Base-by-base conservation (phyloP, 2,888 invertebrate species). In the Leptinotarsa rubiginosa region DNA sequence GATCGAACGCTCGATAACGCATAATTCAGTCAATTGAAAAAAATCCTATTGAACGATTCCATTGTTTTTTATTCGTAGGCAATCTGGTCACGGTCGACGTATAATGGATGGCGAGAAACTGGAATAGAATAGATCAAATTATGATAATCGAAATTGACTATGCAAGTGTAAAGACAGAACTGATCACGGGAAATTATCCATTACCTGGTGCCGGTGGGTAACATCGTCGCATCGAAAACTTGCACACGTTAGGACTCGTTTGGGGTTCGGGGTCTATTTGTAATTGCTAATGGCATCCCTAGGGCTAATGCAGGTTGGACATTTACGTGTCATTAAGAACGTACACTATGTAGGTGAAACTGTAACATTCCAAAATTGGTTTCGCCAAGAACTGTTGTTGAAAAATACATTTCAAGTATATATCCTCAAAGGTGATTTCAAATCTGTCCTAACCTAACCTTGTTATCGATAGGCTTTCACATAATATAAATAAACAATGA, bases 121-220 rank as follows among this genome's bases (percentile, higher is more conserved):
- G 47, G 71, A 52, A 56, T 54, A 56, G 41, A 66, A 47, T 71
- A 71, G 71, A 71, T 71, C 52, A 49, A 66, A 71, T 71, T 71
- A 66, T 41, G 71, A 71, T 71, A 66, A 65, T 59, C 31, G 66
- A 66, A 71, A 71, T 71, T 59, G 65, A 54, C 66, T 56, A 71
- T 71, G 65, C 59, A 31, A 56, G 47, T 71, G 66, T 59, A 71
- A 56, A 41, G 59, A 20, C 52, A 56, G 56, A 54, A 41, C 20
- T n/a, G 56, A 56, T 69, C 47, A 69, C 49, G 47, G 71, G 71
- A 71, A 71, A 71, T 66, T 71, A 54, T 71, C 31, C 66, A 56
- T 65, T 66, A 71, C 52, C 54, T 56, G 41, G 47, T 18, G n/a
- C n/a, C n/a, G 41, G 31, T 62, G 41, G 31, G 31, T 41, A 62